These are phyloP conservation scores for Drosophila barbarae DNA, from an alignment of 2,888 invertebrate species.

Conservation along the genomic window DNA sequence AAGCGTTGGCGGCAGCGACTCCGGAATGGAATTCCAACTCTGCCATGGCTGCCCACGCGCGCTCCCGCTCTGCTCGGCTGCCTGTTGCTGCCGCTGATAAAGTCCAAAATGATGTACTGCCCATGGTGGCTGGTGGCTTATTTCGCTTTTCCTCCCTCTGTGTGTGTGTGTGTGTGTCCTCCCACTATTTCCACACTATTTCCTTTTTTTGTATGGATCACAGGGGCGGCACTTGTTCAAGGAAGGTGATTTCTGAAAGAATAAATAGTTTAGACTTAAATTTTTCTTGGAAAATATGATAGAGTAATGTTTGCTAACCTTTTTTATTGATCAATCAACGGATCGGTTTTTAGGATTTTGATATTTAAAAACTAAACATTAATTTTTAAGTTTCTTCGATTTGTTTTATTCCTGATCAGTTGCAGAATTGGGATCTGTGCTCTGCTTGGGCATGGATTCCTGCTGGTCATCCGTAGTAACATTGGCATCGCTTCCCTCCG, in stretches of 20 bases:
- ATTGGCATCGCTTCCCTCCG: fast-evolving
- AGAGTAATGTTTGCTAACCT: neutral
- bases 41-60: constrained; percentile 38
- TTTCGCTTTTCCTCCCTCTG: constrained; percentile 41
- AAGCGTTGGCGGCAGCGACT: constrained; percentile 50
- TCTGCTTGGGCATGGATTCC: neutral
- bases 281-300: neutral
- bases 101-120: constrained; percentile 74
- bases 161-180: constrained; percentile 19
- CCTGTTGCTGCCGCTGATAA: constrained; percentile 56
- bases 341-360: neutral
- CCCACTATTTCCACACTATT: constrained; percentile 8
- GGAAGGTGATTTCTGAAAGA: neutral
- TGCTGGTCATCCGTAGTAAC: too few relatives aligned
- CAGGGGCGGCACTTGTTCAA: neutral
- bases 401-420: neutral
- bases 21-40: constrained; percentile 37
- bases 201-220: neutral
- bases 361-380: neutral
- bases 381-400: neutral
- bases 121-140: constrained; percentile 52
- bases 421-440: neutral
- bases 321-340: neutral
- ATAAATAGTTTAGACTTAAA: too few relatives aligned
- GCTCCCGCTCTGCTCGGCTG: constrained; percentile 37